Evolutionary conservation across 1,140 invertebrate species (phyloP).

Genomic region (Drosophila bifasciata): DNA sequence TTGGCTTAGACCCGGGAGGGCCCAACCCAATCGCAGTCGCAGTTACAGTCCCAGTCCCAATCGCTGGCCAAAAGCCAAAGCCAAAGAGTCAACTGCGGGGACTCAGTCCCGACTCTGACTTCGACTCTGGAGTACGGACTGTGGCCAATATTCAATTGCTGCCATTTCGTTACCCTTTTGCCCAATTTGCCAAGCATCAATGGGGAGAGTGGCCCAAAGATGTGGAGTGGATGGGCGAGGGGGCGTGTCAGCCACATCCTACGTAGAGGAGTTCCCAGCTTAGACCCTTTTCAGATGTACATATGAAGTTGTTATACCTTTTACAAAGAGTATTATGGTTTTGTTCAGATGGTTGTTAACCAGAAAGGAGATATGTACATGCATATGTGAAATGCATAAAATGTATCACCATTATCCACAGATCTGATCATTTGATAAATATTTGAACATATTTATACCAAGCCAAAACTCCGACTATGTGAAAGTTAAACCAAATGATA

Average conservation of each 20-base stretch:
- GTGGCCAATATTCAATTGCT: conserved; percentile 70
- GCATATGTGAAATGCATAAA: no score
- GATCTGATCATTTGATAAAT: no score
- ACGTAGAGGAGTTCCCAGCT: conserved; percentile 34
- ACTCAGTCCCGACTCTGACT: conserved; percentile 6
- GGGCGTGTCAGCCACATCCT: conserved; percentile 43
- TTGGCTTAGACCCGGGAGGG: conserved; percentile 27
- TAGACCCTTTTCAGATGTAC: conserved; percentile 21
- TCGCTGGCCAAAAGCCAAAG: conserved; percentile 22
- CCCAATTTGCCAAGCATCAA: conserved; percentile 63
- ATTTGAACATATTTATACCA: no score
- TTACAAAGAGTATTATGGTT: background rate
- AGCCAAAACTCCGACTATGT: no score
- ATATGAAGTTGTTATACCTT: background rate
- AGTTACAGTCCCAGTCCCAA: background rate
- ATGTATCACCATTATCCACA: no score
- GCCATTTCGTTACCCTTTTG: conserved; percentile 77
- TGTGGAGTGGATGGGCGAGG: conserved; percentile 3
- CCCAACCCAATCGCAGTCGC: conserved; percentile 49
- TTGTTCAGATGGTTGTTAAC: no score
- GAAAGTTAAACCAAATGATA: no score
- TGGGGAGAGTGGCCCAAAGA: conserved; percentile 18
- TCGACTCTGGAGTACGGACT: conserved; percentile 11
- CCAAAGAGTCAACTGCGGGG: conserved; percentile 9
- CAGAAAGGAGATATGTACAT: no score